Conservation (phyloP, 2,797 vertebrate genomes). For the Aplochiton taeniatus region DNA sequence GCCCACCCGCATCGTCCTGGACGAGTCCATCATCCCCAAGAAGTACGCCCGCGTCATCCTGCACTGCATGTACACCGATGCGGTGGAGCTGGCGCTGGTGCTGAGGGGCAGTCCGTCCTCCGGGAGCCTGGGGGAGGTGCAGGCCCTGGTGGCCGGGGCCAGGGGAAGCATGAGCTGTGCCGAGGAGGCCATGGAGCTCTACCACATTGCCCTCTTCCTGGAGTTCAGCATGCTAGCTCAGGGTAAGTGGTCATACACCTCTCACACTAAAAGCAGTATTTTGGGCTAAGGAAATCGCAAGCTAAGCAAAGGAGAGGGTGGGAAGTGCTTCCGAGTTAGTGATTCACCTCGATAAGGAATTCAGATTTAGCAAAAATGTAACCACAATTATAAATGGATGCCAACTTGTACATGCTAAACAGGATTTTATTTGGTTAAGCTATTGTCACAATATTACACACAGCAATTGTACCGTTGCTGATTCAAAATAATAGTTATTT, state of each 20-base stretch:
- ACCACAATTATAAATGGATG: no score
- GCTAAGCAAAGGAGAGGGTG: slow-evolving; percentile 21
- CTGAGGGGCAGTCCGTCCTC: slow-evolving; percentile 91
- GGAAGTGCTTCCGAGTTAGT: slow-evolving; percentile 13
- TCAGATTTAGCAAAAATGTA: background rate
- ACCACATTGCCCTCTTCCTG: slow-evolving; percentile 97
- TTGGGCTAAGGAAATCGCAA: slow-evolving; percentile 37
- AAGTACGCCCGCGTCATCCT: slow-evolving; percentile 98
- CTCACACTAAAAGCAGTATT: slow-evolving; percentile 23
- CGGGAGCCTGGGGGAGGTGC: slow-evolving; percentile 95
- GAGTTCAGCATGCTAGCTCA: slow-evolving; percentile 99
- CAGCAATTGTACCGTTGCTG: no score
- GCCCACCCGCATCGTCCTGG: slow-evolving; percentile 94
- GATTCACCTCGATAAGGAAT: slow-evolving; percentile 19
- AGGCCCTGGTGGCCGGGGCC: slow-evolving; percentile 93
- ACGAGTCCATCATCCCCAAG: slow-evolving; percentile 98
- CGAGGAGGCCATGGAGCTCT: slow-evolving; percentile 99
- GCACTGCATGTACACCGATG: slow-evolving; percentile 98
- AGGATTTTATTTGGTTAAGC: no score
- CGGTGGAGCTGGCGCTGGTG: slow-evolving; percentile 91
- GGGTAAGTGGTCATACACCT: slow-evolving; percentile 75
- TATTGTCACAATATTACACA: no score
- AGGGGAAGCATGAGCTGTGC: slow-evolving; percentile 89
- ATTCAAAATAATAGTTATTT: no score
- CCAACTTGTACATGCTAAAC: no score